Conservation (phyloP, 2,888 invertebrate genomes). For the Orthosia incerta region DNA sequence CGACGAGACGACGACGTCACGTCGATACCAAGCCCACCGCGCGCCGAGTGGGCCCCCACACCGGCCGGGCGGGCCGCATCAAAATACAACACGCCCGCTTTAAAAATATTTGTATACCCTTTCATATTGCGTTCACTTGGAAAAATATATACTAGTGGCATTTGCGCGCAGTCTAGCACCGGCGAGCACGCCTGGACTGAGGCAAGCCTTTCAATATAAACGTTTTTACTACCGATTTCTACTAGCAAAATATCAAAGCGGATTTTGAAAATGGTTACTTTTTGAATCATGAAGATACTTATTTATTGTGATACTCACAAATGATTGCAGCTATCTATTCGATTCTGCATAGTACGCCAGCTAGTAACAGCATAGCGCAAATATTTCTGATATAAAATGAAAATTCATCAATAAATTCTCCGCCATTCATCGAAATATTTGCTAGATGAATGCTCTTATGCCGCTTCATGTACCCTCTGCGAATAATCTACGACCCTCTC, state of each 20-base stretch:
- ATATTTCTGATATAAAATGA: constrained; percentile 24
- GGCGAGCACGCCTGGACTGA: constrained; percentile 24
- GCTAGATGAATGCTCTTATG: constrained; percentile 24
- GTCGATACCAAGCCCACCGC: constrained; percentile 69
- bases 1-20: constrained; percentile 64
- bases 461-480: constrained; percentile 33
- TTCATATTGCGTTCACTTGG: constrained; percentile 64
- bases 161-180: constrained; percentile 40
- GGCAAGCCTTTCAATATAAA: constrained; percentile 20
- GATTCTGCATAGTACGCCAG: background rate
- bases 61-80: constrained; percentile 65
- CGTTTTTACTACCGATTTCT: constrained; percentile 10
- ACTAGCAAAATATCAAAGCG: constrained; percentile 1
- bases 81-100: constrained; percentile 71
- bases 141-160: constrained; percentile 55
- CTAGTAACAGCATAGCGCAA: background rate
- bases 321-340: background rate
- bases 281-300: background rate
- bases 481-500: constrained; percentile 31
- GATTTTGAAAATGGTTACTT: constrained; percentile 9
- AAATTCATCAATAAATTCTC: constrained; percentile 29
- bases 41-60: constrained; percentile 33
- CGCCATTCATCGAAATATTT: constrained; percentile 30
- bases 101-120: constrained; percentile 75
- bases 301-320: background rate